Conservation (phyloP, 2,113 vertebrate genomes). For the Cinclus cinclus region DNA sequence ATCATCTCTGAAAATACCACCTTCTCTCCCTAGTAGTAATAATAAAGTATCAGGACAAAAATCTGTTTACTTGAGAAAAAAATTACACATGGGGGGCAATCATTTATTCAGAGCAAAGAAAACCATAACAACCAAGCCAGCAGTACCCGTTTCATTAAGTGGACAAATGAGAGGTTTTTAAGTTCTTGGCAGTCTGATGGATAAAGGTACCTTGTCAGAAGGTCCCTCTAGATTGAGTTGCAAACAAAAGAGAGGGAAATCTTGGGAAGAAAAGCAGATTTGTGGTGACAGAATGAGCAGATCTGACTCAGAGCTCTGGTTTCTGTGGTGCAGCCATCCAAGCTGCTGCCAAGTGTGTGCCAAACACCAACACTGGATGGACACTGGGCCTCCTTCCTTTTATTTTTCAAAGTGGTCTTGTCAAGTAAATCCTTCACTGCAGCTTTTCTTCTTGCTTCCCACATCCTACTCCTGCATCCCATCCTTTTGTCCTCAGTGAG, state of each 20-base stretch:
- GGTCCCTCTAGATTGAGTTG: background rate
- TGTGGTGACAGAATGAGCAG: background rate
- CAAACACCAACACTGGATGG: background rate
- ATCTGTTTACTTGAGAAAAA: background rate
- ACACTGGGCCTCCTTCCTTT: background rate
- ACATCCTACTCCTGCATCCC: background rate
- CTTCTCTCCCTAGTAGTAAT: background rate
- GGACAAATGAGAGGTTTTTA: background rate
- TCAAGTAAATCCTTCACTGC: background rate
- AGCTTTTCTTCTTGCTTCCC: background rate
- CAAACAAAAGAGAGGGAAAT: background rate
- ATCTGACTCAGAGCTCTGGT: background rate
- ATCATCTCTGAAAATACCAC: background rate
- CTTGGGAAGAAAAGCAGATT: background rate
- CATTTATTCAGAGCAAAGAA: background rate
- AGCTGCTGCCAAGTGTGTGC: background rate
- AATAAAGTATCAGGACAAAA: background rate
- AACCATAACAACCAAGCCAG: background rate
- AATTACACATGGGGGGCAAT: background rate
- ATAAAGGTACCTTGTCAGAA: background rate
- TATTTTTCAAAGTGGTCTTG: background rate
- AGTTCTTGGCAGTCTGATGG: background rate
- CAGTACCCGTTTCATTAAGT: background rate
- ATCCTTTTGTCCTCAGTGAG: background rate
- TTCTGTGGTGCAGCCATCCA: background rate